Base-by-base conservation (phyloP, 1,140 invertebrate genomes). In the Nasonia giraulti region DNA sequence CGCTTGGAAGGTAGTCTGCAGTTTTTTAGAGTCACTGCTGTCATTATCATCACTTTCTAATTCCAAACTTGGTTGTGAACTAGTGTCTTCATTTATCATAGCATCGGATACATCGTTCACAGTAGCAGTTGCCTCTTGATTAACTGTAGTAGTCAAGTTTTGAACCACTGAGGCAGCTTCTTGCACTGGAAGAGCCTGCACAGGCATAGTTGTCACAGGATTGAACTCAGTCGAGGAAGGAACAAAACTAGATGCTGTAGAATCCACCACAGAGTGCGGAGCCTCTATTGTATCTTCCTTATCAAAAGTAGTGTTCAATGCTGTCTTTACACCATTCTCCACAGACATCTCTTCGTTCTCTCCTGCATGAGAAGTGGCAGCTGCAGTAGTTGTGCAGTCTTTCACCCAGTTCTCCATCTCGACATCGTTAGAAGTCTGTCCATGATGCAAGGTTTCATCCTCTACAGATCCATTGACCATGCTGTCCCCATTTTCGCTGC, bases 401-500 rank as follows among this genome's bases (percentile, higher is more conserved):
- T 92, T 92, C 6, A 91, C 91, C 91, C 91, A 93, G 20, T 91
- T 90, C 44, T 92, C 91, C 91, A 93, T 91, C 69, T 93, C 92
- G 6, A 91, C 89, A 8, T 92, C 91, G 20, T 92, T 90, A 6
- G 89, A 85, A 7, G 88, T 80, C 82, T 90, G 87, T n/a, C n/a
- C 81, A 69, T 86, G 80, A 69, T 80, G 71, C 47, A 71, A 80
- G n/a, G 75, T 47, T 0, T 92, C 91, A n/a, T 93, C 92, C 3
- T 93, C 92, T 0, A 92, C 86, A 5, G 92, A 92, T 0, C 94
- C 94, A 85, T 94, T 94, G n/a, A 94, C 91, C 89, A 94, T 91
- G 5, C 94, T 93, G 86, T 96, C 96, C 0, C 95, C 95, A 87
- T 96, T 96, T 84, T 96, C 95, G 73, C 94, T 94, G 90, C 93